Conservation (phyloP, 2,888 invertebrate species). For the Ophioninae sp. region DNA sequence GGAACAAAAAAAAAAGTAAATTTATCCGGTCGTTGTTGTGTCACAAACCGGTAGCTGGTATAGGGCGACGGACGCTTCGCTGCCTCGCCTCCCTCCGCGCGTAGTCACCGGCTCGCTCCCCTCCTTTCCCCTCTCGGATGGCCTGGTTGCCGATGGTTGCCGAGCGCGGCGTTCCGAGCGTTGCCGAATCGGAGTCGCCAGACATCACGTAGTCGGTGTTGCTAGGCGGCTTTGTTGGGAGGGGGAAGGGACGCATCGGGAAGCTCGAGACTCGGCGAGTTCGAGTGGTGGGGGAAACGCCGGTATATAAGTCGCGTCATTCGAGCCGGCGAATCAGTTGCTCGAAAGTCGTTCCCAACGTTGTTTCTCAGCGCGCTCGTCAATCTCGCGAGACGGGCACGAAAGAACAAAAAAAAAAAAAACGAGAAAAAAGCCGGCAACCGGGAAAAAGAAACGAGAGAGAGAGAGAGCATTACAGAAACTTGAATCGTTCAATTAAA, state of each 20-base stretch:
- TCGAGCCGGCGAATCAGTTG: slow-evolving; percentile 75
- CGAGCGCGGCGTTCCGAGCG: slow-evolving; percentile 63
- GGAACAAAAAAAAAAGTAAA: slow-evolving; percentile 50
- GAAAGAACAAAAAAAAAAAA: neutral
- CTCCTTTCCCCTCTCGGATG: slow-evolving; percentile 7
- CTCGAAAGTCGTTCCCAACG: slow-evolving; percentile 63
- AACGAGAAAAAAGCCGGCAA: slow-evolving; percentile 35
- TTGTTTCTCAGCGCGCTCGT: slow-evolving; percentile 1
- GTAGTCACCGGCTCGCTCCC: slow-evolving; percentile 6
- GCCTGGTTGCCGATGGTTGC: slow-evolving; percentile 57
- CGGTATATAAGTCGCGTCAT: slow-evolving; percentile 78
- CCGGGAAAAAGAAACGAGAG: neutral
- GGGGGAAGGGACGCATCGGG: slow-evolving; percentile 60
- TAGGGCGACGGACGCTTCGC: slow-evolving; percentile 63
- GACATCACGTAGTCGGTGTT: slow-evolving; percentile 79
- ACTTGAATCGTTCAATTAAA: neutral
- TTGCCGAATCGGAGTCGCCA: slow-evolving; percentile 69
- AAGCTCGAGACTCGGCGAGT: slow-evolving; percentile 26
- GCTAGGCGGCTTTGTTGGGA: slow-evolving; percentile 75
- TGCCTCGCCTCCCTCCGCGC: slow-evolving; percentile 20
- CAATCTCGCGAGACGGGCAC: slow-evolving; percentile 17
- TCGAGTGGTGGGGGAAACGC: slow-evolving; percentile 59
- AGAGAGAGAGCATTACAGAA: slow-evolving; percentile 4
- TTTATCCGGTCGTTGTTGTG: slow-evolving; percentile 65
- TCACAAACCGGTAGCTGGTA: slow-evolving; percentile 64